These are phyloP conservation scores for Lutraria rhynchaena DNA, from an alignment of 1,140 invertebrate genomes.

Conservation along the genomic window DNA sequence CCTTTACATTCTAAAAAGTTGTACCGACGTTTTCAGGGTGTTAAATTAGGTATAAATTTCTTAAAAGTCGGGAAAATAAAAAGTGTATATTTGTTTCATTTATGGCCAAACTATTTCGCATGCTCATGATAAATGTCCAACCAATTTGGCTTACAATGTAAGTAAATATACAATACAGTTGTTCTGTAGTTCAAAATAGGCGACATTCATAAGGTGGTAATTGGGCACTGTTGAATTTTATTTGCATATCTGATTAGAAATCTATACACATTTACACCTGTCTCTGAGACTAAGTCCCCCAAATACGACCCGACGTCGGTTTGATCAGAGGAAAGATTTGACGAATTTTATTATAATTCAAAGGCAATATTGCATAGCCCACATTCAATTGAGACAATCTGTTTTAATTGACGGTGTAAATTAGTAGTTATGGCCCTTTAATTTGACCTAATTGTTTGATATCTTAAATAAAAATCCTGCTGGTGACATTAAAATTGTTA, in stretches of 20 bases:
- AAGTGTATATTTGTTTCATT: not conserved
- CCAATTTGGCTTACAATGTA: not conserved
- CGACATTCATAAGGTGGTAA: not conserved
- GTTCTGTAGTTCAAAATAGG: too few relatives aligned
- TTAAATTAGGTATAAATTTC: not conserved
- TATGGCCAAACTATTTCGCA: not conserved
- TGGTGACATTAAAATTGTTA: too few relatives aligned
- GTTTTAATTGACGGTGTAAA: too few relatives aligned
- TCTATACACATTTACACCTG: conserved; percentile 5
- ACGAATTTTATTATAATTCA: not conserved
- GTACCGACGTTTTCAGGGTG: not conserved
- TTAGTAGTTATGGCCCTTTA: too few relatives aligned
- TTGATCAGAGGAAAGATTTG: not conserved
- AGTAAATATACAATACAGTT: too few relatives aligned
- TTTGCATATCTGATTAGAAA: conserved; percentile 16
- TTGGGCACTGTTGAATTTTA: conserved; percentile 21
- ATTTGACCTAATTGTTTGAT: too few relatives aligned
- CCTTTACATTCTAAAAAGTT: not conserved
- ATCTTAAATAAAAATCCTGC: too few relatives aligned
- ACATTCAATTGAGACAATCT: too few relatives aligned
- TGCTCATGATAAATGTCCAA: not conserved
- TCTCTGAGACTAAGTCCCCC: too few relatives aligned
- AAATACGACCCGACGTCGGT: not conserved
- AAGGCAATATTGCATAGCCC: too few relatives aligned
- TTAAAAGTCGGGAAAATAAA: not conserved